Percentiles rank a stretch among this genome's conserved stretches.
Evolutionary conservation across 37 sponge, comb jelly and placozoan genomes (phyloP).

Genomic region (Sycon ciliatum): DNA sequence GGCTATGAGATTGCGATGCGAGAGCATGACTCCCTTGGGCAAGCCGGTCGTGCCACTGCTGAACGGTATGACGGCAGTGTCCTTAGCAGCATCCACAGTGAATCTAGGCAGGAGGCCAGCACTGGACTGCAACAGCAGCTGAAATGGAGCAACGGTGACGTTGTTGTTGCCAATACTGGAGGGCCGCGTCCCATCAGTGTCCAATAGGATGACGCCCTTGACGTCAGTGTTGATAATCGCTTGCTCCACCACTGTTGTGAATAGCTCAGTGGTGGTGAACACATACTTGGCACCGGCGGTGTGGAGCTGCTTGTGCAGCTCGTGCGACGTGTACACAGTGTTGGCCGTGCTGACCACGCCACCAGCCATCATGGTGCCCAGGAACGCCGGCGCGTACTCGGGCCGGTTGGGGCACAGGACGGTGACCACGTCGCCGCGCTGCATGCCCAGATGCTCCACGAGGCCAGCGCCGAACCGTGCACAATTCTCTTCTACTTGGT

Average conservation of each 20-base stretch:
- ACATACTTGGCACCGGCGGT: conserved; percentile 43
- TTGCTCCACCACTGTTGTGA: conserved; percentile 27
- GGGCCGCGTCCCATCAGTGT: conserved; percentile 1
- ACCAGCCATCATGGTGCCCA: conserved; percentile 57
- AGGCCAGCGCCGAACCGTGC: conserved; percentile 40
- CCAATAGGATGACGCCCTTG: conserved; percentile 40
- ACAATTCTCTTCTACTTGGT: conserved; percentile 31
- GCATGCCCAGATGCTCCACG: conserved; percentile 33
- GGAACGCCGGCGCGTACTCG: conserved; percentile 30
- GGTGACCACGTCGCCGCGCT: conserved; percentile 46
- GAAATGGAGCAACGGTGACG: not conserved
- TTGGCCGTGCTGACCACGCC: conserved; percentile 63
- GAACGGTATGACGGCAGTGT: conserved; percentile 60
- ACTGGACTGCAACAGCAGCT: not conserved
- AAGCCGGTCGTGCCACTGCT: conserved; percentile 89
- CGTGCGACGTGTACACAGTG: conserved; percentile 51
- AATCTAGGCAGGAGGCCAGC: not conserved
- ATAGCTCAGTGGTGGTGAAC: conserved; percentile 41
- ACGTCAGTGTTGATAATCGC: conserved; percentile 27
- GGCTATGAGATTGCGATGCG: conserved; percentile 55
- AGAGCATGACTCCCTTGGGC: conserved; percentile 80
- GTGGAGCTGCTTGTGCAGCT: conserved; percentile 59
- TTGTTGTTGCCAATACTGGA: not conserved
- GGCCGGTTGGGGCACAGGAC: conserved; percentile 45
- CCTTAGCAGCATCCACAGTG: conserved; percentile 29